Base-by-base conservation (phyloP, 2,113 vertebrate species). In the Pampusana beccarii region DNA sequence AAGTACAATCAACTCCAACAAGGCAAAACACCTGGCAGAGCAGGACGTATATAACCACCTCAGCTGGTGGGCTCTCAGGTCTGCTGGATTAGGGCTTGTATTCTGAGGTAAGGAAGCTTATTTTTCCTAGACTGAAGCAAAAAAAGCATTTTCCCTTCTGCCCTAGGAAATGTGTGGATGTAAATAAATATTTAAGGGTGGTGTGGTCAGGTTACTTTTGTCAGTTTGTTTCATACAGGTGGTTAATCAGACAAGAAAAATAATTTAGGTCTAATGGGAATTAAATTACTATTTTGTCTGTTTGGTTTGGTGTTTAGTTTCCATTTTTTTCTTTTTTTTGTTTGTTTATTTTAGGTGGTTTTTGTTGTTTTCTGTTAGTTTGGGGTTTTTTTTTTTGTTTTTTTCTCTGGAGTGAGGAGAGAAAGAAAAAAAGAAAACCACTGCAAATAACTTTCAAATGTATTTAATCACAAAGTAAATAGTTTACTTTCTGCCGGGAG, bases 61-160 rank as follows among this genome's bases (percentile, higher is more conserved):
- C 34, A 62, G 50, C 38, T 12, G 3, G 1, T 0, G 0, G 0
- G 0, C 1, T 2, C 1, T 18, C 0, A 3, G 2, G 0, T 12
- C 1, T 66, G 36, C 4, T 46, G 3, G 0, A 3, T 0, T 60
- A 13, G 23, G 17, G 0, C 1, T 0, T 8, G 6, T 33, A 5
- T 1, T 61, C 1, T 48, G 5, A 2, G 42, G 6, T 0, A 3
- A 18, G 10, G n/a, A 53, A 57, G 11, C 0, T 71, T 15, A 0
- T 42, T 31, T 50, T 48, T 53, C 20, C 13, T 11, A 5, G 5
- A 6, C 6, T 0, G 0, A 46, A 13, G 2, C 4, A 36, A 8
- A 23, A 89, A 57, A 78, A 34, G 34, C 77, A 26, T 34, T 73
- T 71, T 48, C 4, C 2, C 0, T 6, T 40, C 53, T 61, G 6